phyloP scores from a whole-genome alignment of 2,797 vertebrate genomes.

The Oreochromis grahami region DNA sequence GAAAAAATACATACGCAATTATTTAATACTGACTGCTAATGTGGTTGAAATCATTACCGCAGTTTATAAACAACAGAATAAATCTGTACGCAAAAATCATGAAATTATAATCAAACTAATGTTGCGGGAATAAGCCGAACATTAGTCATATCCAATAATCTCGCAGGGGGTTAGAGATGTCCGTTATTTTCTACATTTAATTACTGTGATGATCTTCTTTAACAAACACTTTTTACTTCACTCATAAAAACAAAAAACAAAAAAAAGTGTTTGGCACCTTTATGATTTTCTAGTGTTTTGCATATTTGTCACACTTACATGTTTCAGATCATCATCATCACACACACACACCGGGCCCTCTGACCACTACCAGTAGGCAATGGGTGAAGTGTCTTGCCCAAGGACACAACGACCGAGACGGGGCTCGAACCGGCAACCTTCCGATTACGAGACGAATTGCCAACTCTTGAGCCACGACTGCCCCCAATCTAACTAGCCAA shows the following conservation, averaged over 20 bases:
- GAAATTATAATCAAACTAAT: background rate
- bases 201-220: background rate
- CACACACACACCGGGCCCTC: too few relatives aligned
- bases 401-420: too few relatives aligned
- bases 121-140: background rate
- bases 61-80: background rate
- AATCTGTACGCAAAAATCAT: background rate
- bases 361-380: background rate
- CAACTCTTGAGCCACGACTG: too few relatives aligned
- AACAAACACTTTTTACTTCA: background rate
- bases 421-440: too few relatives aligned
- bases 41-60: background rate
- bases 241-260: background rate
- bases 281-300: too few relatives aligned
- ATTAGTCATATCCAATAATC: background rate
- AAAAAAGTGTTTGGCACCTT: too few relatives aligned
- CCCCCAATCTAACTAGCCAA: background rate
- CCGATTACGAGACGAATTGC: too few relatives aligned
- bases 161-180: background rate
- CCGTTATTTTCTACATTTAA: background rate
- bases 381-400: too few relatives aligned
- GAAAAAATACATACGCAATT: background rate
- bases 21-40: background rate
- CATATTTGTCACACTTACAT: too few relatives aligned
- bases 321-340: too few relatives aligned